phyloP scores from a whole-genome alignment of 2,888 invertebrate genomes.

The Andrena haemorrhoa region DNA sequence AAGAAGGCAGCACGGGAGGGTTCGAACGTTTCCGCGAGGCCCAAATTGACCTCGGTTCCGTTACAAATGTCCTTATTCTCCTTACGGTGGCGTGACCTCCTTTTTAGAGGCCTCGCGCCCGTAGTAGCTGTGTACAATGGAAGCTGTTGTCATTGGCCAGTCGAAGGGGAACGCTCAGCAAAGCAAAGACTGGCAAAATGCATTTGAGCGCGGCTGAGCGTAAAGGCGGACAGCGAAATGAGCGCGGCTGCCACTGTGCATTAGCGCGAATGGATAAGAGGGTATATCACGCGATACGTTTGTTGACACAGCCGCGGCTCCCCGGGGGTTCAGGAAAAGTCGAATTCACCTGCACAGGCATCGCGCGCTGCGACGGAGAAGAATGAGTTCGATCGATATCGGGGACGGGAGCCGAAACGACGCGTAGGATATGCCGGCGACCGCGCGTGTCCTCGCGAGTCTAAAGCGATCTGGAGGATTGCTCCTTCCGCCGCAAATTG shows the following conservation, averaged over 20 bases:
- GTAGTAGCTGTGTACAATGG: too few species aligned
- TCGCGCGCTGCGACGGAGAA: neutral
- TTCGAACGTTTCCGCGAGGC: too few species aligned
- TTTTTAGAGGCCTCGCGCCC: too few species aligned
- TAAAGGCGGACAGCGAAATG: neutral
- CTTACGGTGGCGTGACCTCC: too few species aligned
- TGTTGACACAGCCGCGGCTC: conserved; percentile 5
- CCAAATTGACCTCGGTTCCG: neutral
- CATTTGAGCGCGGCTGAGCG: neutral
- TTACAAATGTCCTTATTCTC: neutral
- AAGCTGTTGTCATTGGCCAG: too few species aligned
- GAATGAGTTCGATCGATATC: conserved; percentile 15
- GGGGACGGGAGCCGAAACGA: neutral
- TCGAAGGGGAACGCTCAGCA: neutral
- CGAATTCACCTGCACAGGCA: conserved; percentile 11
- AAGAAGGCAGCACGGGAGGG: too few species aligned
- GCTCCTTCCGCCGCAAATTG: neutral
- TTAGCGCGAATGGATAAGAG: conserved; percentile 7
- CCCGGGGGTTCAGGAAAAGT: conserved; percentile 1
- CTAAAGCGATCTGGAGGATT: neutral
- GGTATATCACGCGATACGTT: conserved; percentile 25
- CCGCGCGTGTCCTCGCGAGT: too few species aligned
- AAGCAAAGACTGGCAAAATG: neutral
- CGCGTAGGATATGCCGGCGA: too few species aligned
- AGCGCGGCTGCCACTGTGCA: neutral